A percentile compares a stretch with the other conserved stretches of the same genome.
Conservation (phyloP, 2,888 invertebrate species). For the Drosophila borborema region DNA sequence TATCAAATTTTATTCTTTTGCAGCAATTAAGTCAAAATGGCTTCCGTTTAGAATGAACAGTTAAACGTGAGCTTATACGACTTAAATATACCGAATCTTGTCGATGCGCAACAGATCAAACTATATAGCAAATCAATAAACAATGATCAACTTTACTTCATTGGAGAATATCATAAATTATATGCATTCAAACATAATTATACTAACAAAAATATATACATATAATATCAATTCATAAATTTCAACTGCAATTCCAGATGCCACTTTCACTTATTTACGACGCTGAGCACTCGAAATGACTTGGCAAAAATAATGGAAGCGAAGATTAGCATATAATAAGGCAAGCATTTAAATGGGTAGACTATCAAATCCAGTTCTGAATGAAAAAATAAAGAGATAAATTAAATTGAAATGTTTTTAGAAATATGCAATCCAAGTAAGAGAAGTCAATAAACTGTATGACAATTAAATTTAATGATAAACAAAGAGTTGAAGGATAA, state of each 20-base stretch:
- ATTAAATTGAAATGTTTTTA: not conserved
- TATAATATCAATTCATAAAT: not conserved
- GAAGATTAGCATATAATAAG: not conserved
- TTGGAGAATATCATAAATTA: not conserved
- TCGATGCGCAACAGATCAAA: too few relatives aligned
- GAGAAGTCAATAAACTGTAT: conserved; percentile 6
- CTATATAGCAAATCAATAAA: not conserved
- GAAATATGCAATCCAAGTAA: not conserved
- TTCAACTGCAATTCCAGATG: not conserved
- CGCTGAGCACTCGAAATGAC: not conserved
- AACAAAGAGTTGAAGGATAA: conserved; percentile 4
- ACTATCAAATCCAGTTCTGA: conserved; percentile 3
- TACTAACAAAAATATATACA: too few relatives aligned
- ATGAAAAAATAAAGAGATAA: not conserved
- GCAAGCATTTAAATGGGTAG: not conserved
- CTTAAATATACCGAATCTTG: not conserved
- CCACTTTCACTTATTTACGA: conserved; percentile 6
- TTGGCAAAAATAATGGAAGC: not conserved
- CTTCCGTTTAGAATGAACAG: not conserved
- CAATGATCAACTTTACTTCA: not conserved
- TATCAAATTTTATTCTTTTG: not conserved
- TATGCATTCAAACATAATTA: too few relatives aligned
- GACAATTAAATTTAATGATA: not conserved
- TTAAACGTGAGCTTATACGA: not conserved
- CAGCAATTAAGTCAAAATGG: not conserved